Evolutionary conservation across 2,888 invertebrate genomes (phyloP).

Genomic region (Panzeria rudis): DNA sequence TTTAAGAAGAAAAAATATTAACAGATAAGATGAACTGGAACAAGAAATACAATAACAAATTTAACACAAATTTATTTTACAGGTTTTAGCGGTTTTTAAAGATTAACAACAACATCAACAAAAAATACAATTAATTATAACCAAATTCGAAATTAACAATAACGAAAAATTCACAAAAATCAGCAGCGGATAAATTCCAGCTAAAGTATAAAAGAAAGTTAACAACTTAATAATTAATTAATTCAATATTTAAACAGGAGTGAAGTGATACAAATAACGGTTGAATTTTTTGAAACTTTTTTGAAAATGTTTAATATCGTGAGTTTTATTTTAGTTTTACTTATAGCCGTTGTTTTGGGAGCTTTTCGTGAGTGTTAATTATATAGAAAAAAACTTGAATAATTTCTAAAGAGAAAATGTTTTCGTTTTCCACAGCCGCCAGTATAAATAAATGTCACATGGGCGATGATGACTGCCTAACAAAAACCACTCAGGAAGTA

Average conservation of each 20-base stretch:
- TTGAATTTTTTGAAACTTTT: not conserved
- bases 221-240: conserved; percentile 76
- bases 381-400: not conserved
- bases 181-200: conserved; percentile 7
- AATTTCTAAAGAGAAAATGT: not conserved
- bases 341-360: conserved; percentile 11
- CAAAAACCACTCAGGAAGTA: conserved; percentile 72
- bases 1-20: not conserved
- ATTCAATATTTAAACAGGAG: conserved; percentile 83
- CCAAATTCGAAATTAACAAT: conserved; percentile 37
- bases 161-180: not conserved
- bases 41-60: conserved; percentile 42
- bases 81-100: conserved; percentile 33
- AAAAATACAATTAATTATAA: conserved; percentile 3
- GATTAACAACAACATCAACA: conserved; percentile 5
- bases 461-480: conserved; percentile 75
- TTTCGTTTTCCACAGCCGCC: conserved; percentile 39
- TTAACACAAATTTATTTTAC: conserved; percentile 2
- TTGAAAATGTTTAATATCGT: conserved; percentile 38
- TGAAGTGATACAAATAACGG: conserved; percentile 24
- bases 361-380: conserved; percentile 57
- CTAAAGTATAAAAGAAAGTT: conserved; percentile 77
- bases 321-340: conserved; percentile 10
- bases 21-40: not conserved
- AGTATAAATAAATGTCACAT: conserved; percentile 64